These are phyloP conservation scores for Eupithecia inturbata DNA, from an alignment of 2,888 invertebrate species.

Conservation along the genomic window DNA sequence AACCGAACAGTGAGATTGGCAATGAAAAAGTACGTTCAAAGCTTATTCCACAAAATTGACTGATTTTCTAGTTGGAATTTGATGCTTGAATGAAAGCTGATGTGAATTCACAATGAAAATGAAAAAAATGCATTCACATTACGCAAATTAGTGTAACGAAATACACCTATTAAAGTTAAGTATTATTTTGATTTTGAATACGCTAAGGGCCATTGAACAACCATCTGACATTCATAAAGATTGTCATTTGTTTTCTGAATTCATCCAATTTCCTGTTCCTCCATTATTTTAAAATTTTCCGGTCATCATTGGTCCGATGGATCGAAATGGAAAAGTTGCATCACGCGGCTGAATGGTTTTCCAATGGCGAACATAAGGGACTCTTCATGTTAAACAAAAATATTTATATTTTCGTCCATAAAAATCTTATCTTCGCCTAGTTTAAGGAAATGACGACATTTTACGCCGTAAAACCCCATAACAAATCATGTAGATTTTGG, in stretches of 20 bases:
- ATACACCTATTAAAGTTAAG: conserved; percentile 25
- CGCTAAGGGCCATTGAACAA: conserved; percentile 58
- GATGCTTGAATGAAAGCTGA: too few relatives aligned
- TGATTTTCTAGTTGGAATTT: not conserved
- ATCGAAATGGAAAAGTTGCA: not conserved
- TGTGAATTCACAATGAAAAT: conserved; percentile 38
- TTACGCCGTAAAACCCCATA: conserved; percentile 11
- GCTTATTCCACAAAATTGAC: not conserved
- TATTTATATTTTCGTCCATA: not conserved
- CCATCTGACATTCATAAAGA: conserved; percentile 51
- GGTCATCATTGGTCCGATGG: not conserved
- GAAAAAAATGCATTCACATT: conserved; percentile 51
- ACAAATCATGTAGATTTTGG: conserved; percentile 15
- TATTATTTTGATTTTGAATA: conserved; percentile 35
- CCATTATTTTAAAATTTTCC: not conserved
- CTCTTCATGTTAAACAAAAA: not conserved
- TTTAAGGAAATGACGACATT: conserved; percentile 37
- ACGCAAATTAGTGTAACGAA: conserved; percentile 56
- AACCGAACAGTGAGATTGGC: not conserved
- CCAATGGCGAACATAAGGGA: not conserved
- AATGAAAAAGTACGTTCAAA: not conserved
- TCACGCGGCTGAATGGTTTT: not conserved
- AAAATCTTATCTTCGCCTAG: not conserved
- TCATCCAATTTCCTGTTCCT: conserved; percentile 39
- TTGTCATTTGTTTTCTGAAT: conserved; percentile 44